These are phyloP conservation scores for Drosophila nannoptera DNA, from an alignment of 1,140 invertebrate genomes.

Conservation along the genomic window DNA sequence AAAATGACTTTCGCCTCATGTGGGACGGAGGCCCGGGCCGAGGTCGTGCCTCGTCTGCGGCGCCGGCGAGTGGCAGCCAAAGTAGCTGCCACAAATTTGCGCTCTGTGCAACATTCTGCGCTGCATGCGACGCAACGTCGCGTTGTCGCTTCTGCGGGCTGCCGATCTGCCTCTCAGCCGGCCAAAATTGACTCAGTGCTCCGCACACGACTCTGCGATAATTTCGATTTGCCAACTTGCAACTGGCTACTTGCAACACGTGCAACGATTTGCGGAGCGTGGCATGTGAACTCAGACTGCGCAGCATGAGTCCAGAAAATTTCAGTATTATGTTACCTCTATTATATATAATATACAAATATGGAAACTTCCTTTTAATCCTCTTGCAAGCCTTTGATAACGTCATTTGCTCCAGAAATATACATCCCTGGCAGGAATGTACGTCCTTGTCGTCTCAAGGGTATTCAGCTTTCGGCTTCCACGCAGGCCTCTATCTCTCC, in stretches of 20 bases:
- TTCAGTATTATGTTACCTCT: no score
- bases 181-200: conserved; percentile 16
- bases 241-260: conserved; percentile 49
- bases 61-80: conserved; percentile 17
- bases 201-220: conserved; percentile 43
- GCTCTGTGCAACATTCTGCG: conserved; percentile 51
- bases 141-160: conserved; percentile 47
- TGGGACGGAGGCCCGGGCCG: not conserved
- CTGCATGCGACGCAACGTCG: conserved; percentile 24
- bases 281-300: no score
- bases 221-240: conserved; percentile 32
- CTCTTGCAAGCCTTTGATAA: no score
- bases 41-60: conserved; percentile 16
- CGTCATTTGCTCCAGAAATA: no score
- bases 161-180: conserved; percentile 21
- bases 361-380: no score
- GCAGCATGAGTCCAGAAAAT: no score
- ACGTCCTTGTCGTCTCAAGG: no score
- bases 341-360: no score
- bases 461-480: not conserved
- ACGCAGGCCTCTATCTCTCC: not conserved
- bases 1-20: conserved; percentile 50
- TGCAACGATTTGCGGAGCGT: conserved; percentile 33
- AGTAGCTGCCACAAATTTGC: conserved; percentile 66
- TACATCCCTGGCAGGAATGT: no score